Base-by-base conservation (phyloP, 2,113 vertebrate species). In the Procavia capensis region DNA sequence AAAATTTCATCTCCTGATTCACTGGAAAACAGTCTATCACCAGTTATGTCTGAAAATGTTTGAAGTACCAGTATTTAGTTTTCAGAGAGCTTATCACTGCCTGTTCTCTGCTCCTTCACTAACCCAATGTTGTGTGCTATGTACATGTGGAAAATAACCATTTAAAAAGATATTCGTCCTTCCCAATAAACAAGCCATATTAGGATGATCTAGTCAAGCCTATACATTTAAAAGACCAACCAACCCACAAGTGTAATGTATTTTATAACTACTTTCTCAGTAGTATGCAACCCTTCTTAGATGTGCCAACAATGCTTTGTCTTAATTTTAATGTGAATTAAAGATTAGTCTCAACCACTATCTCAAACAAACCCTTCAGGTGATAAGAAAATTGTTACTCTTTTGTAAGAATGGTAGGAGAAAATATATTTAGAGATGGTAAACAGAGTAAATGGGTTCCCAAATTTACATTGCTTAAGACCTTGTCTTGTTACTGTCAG, bases 391-490 rank as follows among this genome's bases (percentile, higher is more conserved):
- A 59, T 1, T 39, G 4, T 29, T 79, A 66, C 13, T 89, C 24
- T 90, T 88, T 85, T 72, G 63, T 91, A 87, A 92, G 36, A 43
- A 91, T 54, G 57, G 6, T 34, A 94, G 27, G 34, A 90, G 90
- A 82, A 59, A 90, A 93, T 66, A 3, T 41, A 61, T 27, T 59
- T 86, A 70, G 39, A 82, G 34, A 63, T 41, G 29, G 16, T 78
- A n/a, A 80, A 10, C 39, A 70, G 24, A 82, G 36, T 27, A 76
- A 87, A 88, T 54, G 27, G 36, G 27, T n/a, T 20, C 50, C 36
- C 25, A 74, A 57, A 78, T 36, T 89, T 31, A 76, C n/a, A n/a
- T 96, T 63, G 83, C 31, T 63, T 85, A 90, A 82, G 68, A n/a
- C 41, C 29, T 45, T 27, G 6, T 59, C 64, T 85, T 80, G 17